A percentile compares a stretch with the other conserved stretches of the same genome.
Evolutionary conservation across 2,888 invertebrate species (phyloP).

Genomic region (Drosophila lutescens): DNA sequence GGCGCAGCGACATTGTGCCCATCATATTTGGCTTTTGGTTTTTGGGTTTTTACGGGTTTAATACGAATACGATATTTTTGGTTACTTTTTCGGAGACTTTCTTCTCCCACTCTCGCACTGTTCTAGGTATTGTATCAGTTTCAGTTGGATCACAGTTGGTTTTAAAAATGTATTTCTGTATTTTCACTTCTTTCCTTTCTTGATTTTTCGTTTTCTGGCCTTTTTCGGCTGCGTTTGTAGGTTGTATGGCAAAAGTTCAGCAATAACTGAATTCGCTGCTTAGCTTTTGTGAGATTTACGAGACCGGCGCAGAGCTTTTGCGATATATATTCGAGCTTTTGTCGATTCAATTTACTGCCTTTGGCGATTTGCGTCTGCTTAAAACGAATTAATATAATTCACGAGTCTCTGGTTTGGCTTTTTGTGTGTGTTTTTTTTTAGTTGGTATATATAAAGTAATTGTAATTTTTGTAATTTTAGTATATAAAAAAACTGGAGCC

Average conservation of each 20-base stretch:
- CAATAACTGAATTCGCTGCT: constrained; percentile 76
- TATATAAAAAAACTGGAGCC: constrained; percentile 20
- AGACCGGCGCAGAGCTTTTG: constrained; percentile 80
- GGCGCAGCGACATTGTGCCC: constrained; percentile 84
- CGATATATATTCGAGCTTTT: constrained; percentile 37
- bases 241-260: constrained; percentile 78
- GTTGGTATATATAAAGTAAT: constrained; percentile 45
- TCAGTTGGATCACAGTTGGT: constrained; percentile 42
- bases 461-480: constrained; percentile 17
- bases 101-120: constrained; percentile 42
- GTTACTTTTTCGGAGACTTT: constrained; percentile 23
- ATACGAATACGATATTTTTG: constrained; percentile 1
- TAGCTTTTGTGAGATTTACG: constrained; percentile 67
- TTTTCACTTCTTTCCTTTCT: constrained; percentile 29
- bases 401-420: constrained; percentile 60
- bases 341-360: constrained; percentile 22
- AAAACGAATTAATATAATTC: constrained; percentile 64
- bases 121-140: constrained; percentile 23
- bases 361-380: constrained; percentile 15
- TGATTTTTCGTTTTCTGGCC: constrained; percentile 20
- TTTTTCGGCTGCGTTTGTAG: constrained; percentile 54
- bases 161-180: constrained; percentile 17
- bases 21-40: constrained; percentile 72
- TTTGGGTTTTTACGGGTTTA: constrained; percentile 16
- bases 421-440: constrained; percentile 1